phyloP scores from a whole-genome alignment of 92 coral and sea anemone species.

The Muricea muricata region DNA sequence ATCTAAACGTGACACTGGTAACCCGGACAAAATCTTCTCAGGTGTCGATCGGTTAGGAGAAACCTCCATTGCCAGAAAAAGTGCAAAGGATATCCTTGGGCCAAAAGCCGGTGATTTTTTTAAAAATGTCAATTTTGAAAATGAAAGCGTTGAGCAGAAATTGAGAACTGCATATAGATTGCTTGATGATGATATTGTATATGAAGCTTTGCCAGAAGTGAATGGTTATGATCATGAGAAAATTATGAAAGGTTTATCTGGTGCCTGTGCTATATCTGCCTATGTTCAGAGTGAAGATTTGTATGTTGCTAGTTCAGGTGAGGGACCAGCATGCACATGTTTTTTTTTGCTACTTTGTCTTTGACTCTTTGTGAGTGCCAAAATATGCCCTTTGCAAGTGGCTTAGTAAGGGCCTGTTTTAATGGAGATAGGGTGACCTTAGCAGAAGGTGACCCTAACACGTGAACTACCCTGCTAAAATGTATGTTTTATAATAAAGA shows the following conservation, averaged over 20 bases:
- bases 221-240: constrained; percentile 56
- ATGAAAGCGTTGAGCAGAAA: constrained; percentile 67
- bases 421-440: no score
- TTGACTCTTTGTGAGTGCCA: no score
- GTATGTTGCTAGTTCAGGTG: constrained; percentile 90
- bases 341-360: no score
- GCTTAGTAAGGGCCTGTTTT: no score
- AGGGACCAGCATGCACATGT: constrained; percentile 1
- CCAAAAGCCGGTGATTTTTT: constrained; percentile 1
- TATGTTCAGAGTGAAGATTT: constrained; percentile 79
- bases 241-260: constrained; percentile 94
- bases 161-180: constrained; percentile 85
- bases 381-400: no score
- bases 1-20: constrained; percentile 65
- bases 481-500: no score
- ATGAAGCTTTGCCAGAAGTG: constrained; percentile 85
- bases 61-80: neutral
- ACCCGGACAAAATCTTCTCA: neutral
- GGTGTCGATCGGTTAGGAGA: neutral
- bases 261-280: constrained; percentile 92
- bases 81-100: neutral
- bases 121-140: constrained; percentile 37
- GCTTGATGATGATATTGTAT: constrained; percentile 88
- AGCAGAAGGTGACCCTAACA: no score
- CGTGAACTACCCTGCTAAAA: no score